These are phyloP conservation scores for Deilephila elpenor DNA, from an alignment of 2,888 invertebrate genomes.

Conservation along the genomic window DNA sequence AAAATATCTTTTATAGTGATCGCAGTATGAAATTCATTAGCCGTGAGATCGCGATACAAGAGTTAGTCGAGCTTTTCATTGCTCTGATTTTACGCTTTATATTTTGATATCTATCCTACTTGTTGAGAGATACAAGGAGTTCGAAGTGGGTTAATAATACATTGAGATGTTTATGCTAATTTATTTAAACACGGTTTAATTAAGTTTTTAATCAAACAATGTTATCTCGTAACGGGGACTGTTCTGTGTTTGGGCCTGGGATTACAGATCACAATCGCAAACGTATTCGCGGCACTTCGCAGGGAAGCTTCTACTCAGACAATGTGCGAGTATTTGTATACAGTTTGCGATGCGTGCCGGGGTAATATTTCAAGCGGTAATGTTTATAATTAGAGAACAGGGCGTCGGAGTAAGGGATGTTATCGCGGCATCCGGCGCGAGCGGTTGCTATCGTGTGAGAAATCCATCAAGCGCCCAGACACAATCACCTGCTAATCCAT, in stretches of 20 bases:
- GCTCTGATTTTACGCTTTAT: constrained; percentile 4
- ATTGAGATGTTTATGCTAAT: constrained; percentile 28
- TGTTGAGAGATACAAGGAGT: not conserved
- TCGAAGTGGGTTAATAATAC: constrained; percentile 16
- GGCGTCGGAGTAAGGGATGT: constrained; percentile 56
- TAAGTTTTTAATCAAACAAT: constrained; percentile 30
- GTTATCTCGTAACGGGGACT: constrained; percentile 32
- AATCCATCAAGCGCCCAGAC: constrained; percentile 57
- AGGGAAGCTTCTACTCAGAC: constrained; percentile 64
- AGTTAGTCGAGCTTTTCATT: not conserved
- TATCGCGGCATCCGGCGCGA: constrained; percentile 70
- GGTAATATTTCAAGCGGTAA: constrained; percentile 64
- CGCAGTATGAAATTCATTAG: not conserved
- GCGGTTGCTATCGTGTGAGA: constrained; percentile 72
- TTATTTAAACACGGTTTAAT: constrained; percentile 27
- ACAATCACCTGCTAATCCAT: constrained; percentile 38
- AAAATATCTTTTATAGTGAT: constrained; percentile 4
- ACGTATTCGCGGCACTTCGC: constrained; percentile 58
- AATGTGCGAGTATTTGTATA: constrained; percentile 60
- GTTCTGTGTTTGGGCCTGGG: constrained; percentile 47
- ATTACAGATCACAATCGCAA: constrained; percentile 63
- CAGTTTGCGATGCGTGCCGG: constrained; percentile 55
- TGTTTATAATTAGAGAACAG: constrained; percentile 76
- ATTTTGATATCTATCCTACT: constrained; percentile 21
- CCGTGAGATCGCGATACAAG: not conserved